phyloP scores from a whole-genome alignment of 2,113 vertebrate species.

The Anguilla japonica region DNA sequence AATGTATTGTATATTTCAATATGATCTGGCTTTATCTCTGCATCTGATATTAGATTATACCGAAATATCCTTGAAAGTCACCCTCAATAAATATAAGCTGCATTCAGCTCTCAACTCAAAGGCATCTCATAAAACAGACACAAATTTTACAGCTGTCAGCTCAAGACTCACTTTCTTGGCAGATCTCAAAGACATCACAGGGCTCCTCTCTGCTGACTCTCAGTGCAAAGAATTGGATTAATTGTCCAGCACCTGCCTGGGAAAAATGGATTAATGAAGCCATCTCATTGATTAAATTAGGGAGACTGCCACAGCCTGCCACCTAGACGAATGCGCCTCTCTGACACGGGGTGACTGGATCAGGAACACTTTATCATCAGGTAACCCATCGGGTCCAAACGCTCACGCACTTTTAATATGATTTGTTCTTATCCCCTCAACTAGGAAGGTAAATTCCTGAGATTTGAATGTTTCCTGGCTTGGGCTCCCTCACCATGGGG shows the following conservation, averaged over 20 bases:
- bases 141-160: not conserved
- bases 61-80: constrained; percentile 5
- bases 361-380: not conserved
- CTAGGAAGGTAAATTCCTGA: not conserved
- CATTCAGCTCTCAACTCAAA: constrained; percentile 2
- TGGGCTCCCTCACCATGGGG: not conserved
- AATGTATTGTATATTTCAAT: not conserved
- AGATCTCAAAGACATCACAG: not conserved
- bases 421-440: not conserved
- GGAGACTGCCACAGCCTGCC: constrained; percentile 27
- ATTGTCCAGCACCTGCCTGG: constrained; percentile 16
- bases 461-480: not conserved
- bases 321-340: constrained; percentile 33
- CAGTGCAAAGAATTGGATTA: constrained; percentile 26
- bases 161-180: constrained; percentile 3
- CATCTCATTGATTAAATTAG: constrained; percentile 38
- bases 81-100: not conserved
- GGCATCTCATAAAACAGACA: constrained; percentile 1
- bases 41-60: constrained; percentile 1
- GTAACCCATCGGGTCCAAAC: not conserved
- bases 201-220: constrained; percentile 17
- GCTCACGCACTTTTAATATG: not conserved
- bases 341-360: constrained; percentile 1
- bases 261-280: constrained; percentile 42
- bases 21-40: not conserved